Evolutionary conservation across 2,797 vertebrate species (phyloP).

Genomic region (Hippopotamyrus pictus): DNA sequence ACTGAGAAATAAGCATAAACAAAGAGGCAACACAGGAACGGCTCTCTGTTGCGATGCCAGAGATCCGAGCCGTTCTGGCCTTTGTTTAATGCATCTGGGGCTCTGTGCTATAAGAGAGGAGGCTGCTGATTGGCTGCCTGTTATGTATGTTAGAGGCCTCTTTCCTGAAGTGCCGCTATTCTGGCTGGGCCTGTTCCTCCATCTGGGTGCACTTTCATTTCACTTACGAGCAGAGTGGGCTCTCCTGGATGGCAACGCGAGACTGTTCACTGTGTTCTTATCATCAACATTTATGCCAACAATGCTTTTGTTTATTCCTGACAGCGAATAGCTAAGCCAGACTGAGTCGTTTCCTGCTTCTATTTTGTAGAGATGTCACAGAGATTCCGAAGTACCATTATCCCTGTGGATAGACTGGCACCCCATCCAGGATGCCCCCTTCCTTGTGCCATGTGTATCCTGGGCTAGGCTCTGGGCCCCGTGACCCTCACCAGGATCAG

Average conservation of each 20-base stretch:
- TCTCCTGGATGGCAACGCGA: neutral
- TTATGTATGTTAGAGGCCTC: constrained; percentile 68
- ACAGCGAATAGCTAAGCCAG: neutral
- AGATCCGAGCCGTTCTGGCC: constrained; percentile 58
- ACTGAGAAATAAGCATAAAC: constrained; percentile 51
- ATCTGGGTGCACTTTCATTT: constrained; percentile 46
- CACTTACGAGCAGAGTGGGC: neutral
- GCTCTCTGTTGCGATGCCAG: constrained; percentile 61
- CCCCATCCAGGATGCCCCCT: neutral
- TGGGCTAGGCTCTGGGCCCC: neutral
- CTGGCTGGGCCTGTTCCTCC: constrained; percentile 55
- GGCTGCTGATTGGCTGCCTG: constrained; percentile 26
- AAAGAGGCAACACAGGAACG: constrained; percentile 38
- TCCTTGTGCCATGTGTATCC: neutral
- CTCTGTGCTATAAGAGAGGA: constrained; percentile 39
- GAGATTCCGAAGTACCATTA: neutral
- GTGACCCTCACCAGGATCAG: neutral
- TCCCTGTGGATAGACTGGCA: neutral
- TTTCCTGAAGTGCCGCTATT: constrained; percentile 62
- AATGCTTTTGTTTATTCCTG: neutral
- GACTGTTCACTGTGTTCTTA: neutral
- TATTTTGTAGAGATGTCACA: neutral
- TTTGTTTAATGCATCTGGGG: constrained; percentile 63
- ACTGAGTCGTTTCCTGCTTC: neutral
- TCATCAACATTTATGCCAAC: neutral